Percentiles rank a stretch among this genome's conserved stretches.
Conservation (phyloP, 1,140 invertebrate species). For the Sycophila sp. region DNA sequence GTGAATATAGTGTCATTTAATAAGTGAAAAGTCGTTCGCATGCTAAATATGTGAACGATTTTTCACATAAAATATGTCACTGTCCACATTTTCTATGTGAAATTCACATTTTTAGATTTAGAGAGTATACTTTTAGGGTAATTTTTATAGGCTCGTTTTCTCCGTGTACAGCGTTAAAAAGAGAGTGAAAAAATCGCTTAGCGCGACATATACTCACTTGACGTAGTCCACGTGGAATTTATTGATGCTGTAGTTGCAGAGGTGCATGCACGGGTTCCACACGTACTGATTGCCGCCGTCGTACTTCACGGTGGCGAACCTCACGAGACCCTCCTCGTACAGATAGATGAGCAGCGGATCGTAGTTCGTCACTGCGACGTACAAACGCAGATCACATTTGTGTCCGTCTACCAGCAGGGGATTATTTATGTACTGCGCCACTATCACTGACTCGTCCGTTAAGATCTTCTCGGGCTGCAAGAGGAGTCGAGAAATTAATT, state of each 20-base stretch:
- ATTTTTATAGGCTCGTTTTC: no score
- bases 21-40: no score
- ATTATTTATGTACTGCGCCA: conserved; percentile 93
- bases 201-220: conserved; percentile 70
- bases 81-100: no score
- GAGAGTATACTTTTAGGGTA: no score
- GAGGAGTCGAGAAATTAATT: no score
- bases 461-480: conserved; percentile 92
- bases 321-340: conserved; percentile 87
- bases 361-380: conserved; percentile 86
- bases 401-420: conserved; percentile 95
- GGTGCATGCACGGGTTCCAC: conserved; percentile 92
- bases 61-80: no score
- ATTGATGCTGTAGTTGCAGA: conserved; percentile 95
- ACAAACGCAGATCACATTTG: conserved; percentile 91
- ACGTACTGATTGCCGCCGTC: conserved; percentile 81
- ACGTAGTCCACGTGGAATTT: conserved; percentile 92
- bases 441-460: conserved; percentile 89
- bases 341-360: conserved; percentile 86
- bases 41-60: no score
- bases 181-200: not conserved
- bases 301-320: conserved; percentile 89
- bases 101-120: no score
- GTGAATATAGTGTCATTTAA: no score
- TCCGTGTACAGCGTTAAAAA: no score